phyloP scores from a whole-genome alignment of 2,888 invertebrate species.

The Pseudanteris insignis region DNA sequence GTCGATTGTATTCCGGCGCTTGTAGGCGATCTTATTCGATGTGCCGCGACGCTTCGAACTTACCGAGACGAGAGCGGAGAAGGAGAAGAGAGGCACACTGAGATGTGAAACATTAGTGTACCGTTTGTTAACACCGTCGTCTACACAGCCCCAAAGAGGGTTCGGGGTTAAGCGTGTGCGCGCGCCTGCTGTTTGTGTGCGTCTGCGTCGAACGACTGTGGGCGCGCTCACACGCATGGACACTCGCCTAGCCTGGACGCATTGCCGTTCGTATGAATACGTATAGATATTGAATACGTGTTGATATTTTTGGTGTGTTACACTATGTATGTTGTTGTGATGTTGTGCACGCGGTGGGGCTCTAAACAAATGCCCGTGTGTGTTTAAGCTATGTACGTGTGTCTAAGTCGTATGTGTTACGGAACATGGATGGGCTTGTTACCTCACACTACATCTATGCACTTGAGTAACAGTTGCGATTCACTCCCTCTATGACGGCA shows the following conservation, averaged over 20 bases:
- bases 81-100: constrained; percentile 53
- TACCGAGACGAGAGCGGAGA: constrained; percentile 48
- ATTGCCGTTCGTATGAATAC: too few species aligned
- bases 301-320: too few species aligned
- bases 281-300: too few species aligned
- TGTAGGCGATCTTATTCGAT: constrained; percentile 58
- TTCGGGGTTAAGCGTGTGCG: constrained; percentile 44
- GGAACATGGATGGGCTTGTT: constrained; percentile 45
- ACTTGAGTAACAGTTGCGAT: constrained; percentile 43
- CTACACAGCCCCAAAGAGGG: constrained; percentile 57
- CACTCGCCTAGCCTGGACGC: too few species aligned
- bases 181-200: constrained; percentile 35
- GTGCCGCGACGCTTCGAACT: constrained; percentile 50
- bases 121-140: constrained; percentile 65
- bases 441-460: constrained; percentile 46
- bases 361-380: too few species aligned
- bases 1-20: constrained; percentile 53
- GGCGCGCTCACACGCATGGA: constrained; percentile 24
- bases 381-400: too few species aligned
- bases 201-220: constrained; percentile 21
- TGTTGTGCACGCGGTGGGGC: too few species aligned
- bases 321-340: too few species aligned
- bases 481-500: constrained; percentile 27
- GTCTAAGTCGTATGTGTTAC: constrained; percentile 35
- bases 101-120: constrained; percentile 65